Base-by-base conservation (phyloP, 2,888 invertebrate genomes). In the Drosophila multiciliata region DNA sequence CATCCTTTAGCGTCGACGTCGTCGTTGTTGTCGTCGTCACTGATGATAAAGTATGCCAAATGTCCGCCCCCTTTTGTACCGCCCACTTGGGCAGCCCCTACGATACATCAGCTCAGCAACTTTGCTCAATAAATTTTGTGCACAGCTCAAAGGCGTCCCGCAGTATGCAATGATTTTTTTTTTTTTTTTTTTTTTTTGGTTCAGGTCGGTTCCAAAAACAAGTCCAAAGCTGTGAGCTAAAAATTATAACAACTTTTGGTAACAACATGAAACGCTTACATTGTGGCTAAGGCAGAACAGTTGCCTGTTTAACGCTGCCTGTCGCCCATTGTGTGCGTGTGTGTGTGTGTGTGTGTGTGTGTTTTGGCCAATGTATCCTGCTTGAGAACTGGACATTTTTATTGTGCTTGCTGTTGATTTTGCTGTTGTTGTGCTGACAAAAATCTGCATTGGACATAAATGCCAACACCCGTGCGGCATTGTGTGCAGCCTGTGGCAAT, bases 11-110 rank as follows among this genome's bases (percentile, higher is more conserved):
- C 70, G 72, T 75, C 89, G 68, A 57, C 76, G 82, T 66, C 72
- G 80, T 40, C 63, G 72, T 45, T 48, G 75, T 53, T 55, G 75
- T 67, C 73, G 80, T 75, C 82, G 73, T 75, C 80, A 78, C 86
- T 76, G 84, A 91, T 89, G 90, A 91, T 90, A 91, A 91, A 89
- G 84, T 89, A 87, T 89, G 90, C 87, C 90, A 89, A 87, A 90
- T 90, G 91, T 89, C 91, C 82, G 89, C 82, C 73, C 78, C 67
- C 42, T 50, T 53, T 58, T 55, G n/a, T 2, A 29, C 52, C 40
- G 8, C 42, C 29, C 32, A 49, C 15, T 40, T 50, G 58, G 63
- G 61, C 61, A 48, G 71, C 71, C 69, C 66, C 60, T 52, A 66
- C 87, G 74, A 90, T 86, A 83, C 86, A 86, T 85, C 88, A 85